phyloP scores from a whole-genome alignment of 1,140 invertebrate species.

The Sycophaga agraensis region DNA sequence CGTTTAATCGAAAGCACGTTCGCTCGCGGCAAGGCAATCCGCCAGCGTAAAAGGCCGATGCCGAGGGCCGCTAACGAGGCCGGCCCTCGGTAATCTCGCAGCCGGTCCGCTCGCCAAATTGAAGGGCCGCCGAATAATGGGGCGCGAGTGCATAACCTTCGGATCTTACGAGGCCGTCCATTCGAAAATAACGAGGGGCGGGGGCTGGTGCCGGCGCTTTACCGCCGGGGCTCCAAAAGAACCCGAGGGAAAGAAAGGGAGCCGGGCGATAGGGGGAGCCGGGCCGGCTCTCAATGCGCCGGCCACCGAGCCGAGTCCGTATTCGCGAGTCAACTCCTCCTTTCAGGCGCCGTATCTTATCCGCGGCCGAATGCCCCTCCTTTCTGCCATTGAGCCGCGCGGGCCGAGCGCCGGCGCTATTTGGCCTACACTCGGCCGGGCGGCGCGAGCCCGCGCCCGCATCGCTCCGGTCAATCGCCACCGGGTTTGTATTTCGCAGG shows the following conservation, averaged over 20 bases:
- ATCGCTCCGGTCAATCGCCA: no score
- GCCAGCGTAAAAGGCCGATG: no score
- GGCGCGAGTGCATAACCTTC: constrained; percentile 7
- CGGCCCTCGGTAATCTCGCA: constrained; percentile 19
- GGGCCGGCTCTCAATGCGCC: background rate
- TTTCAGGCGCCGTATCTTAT: constrained; percentile 48
- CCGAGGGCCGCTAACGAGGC: constrained; percentile 21
- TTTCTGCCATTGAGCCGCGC: no score
- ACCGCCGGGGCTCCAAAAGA: constrained; percentile 2
- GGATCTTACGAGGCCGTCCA: constrained; percentile 23
- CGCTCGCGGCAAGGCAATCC: no score
- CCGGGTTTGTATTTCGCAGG: constrained; percentile 4
- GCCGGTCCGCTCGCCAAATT: constrained; percentile 24
- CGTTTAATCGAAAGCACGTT: no score
- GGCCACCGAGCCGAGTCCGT: background rate
- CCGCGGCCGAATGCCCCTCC: constrained; percentile 31
- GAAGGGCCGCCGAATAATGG: constrained; percentile 25
- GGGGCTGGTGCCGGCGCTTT: background rate
- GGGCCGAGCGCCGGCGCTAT: no score
- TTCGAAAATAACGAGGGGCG: constrained; percentile 27
- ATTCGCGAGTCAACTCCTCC: constrained; percentile 28
- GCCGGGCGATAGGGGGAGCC: background rate
- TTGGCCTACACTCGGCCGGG: no score
- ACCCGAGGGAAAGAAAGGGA: background rate
- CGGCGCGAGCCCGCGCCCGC: constrained; percentile 25